phyloP scores from a whole-genome alignment of 2,888 invertebrate genomes.

The Capitulum mitella region DNA sequence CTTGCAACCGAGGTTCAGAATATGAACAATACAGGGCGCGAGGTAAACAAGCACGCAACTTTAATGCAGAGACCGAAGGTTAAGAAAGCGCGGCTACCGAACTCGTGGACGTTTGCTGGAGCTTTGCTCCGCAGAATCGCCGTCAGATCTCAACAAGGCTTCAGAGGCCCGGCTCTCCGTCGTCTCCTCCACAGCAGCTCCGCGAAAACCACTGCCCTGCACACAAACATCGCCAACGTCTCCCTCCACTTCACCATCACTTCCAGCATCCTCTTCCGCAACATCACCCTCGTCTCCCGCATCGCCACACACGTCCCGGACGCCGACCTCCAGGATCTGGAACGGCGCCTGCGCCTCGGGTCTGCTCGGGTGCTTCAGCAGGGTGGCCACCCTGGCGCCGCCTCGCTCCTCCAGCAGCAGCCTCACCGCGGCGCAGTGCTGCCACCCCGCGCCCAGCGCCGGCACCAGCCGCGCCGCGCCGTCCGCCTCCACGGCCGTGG shows the following conservation, averaged over 20 bases:
- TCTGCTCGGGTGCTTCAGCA: neutral
- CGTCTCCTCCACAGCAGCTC: too few relatives aligned
- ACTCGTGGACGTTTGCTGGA: too few relatives aligned
- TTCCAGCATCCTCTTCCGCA: neutral
- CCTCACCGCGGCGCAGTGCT: constrained; percentile 37
- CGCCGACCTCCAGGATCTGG: neutral
- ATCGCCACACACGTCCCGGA: neutral
- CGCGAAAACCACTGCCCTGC: too few relatives aligned
- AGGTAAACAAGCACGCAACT: too few relatives aligned
- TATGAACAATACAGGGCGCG: too few relatives aligned
- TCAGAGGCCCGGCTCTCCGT: neutral
- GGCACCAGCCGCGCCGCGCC: constrained; percentile 43
- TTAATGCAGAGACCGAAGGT: too few relatives aligned
- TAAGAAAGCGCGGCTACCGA: too few relatives aligned
- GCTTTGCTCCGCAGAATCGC: too few relatives aligned
- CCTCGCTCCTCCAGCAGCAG: neutral
- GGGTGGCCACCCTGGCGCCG: neutral
- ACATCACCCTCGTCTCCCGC: neutral
- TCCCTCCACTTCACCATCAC: neutral
- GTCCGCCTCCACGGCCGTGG: constrained; percentile 47
- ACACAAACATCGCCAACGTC: too few relatives aligned
- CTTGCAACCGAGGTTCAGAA: too few relatives aligned
- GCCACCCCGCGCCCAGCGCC: constrained; percentile 45
- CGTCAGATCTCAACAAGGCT: too few relatives aligned
- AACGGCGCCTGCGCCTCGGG: neutral